Base-by-base conservation (phyloP, 1,140 invertebrate genomes). In the Drosophila simulans region DNA sequence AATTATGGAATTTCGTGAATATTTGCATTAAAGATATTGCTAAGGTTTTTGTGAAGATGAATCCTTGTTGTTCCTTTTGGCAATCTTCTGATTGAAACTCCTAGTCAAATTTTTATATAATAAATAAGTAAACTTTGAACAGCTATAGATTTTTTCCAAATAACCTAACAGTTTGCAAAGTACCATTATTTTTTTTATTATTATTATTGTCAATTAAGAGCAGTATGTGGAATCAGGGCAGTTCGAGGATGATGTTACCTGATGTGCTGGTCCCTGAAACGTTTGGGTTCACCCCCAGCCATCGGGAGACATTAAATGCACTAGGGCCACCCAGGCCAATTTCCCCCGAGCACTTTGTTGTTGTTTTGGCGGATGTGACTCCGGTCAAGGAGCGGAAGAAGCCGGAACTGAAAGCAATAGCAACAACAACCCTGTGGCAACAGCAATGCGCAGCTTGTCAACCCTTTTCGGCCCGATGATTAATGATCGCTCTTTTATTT, bases 381-480 rank as follows among this genome's bases (percentile, higher is more conserved):
- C 68, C 64, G 68, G 68, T 71, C 68, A 71, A 71, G 68, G 35
- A 71, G 64, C 64, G 52, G 52, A 70, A 70, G 53, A 15, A 70
- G 52, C 52, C 49, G 52, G 49, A 69, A 56, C 42, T 46, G 27
- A 42, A 35, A 55, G 49, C 35, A 62, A 34, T 7, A 39, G 35
- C 59, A 40, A 11, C 51, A 52, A 45, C 45, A 71, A 71, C 68
- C 68, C 68, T 57, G 66, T 52, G 39, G 27, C 22, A 48, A 25
- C 5, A 69, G 69, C 74, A 64, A 49, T 57, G 82, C 69, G 37
- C 65, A 88, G 71, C 80, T 75, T 75, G 82, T 89, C 84, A 89
- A 89, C 84, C 84, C 80, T 88, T 88, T 88, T 72, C 56, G 62
- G 37, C 71, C 27, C 42, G 71, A 89, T 88, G 83, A 88, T 88